Evolutionary conservation across 1,140 invertebrate genomes (phyloP).

Genomic region (Radopholus similis): DNA sequence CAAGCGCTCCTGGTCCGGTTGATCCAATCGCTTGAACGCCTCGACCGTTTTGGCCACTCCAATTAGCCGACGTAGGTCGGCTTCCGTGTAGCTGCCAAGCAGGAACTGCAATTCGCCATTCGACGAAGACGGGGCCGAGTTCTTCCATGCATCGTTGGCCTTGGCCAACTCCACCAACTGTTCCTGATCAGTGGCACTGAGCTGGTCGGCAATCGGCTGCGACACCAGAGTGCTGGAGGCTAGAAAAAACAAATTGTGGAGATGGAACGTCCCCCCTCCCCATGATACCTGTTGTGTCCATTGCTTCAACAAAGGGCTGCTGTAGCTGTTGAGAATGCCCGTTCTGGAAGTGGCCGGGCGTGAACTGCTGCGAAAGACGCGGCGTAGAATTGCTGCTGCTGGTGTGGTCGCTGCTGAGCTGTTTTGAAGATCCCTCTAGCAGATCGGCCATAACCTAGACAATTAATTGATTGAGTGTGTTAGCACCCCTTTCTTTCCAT

Average conservation of each 20-base stretch:
- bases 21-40: constrained; percentile 19
- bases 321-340: constrained; percentile 11
- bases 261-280: not conserved
- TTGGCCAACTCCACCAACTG: constrained; percentile 17
- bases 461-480: not conserved
- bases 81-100: constrained; percentile 17
- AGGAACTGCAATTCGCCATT: constrained; percentile 12
- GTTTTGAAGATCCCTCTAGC: constrained; percentile 30
- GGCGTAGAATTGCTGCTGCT: constrained; percentile 17
- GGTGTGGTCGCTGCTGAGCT: constrained; percentile 4
- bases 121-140: not conserved
- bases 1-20: constrained; percentile 22
- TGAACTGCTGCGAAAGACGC: constrained; percentile 10
- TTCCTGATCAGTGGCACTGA: constrained; percentile 21
- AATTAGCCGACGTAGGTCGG: constrained; percentile 22
- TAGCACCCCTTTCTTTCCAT: not conserved
- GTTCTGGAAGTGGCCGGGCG: not conserved
- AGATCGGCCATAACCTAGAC: constrained; percentile 21
- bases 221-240: constrained; percentile 1
- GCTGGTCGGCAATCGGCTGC: not conserved
- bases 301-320: constrained; percentile 8
- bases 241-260: not conserved
- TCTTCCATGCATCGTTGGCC: constrained; percentile 27
- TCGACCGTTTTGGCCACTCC: constrained; percentile 13
- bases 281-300: constrained; percentile 1